Percentiles rank a stretch among this genome's conserved stretches.
Evolutionary conservation across 2,888 invertebrate genomes (phyloP).

Genomic region (Neria commutata): DNA sequence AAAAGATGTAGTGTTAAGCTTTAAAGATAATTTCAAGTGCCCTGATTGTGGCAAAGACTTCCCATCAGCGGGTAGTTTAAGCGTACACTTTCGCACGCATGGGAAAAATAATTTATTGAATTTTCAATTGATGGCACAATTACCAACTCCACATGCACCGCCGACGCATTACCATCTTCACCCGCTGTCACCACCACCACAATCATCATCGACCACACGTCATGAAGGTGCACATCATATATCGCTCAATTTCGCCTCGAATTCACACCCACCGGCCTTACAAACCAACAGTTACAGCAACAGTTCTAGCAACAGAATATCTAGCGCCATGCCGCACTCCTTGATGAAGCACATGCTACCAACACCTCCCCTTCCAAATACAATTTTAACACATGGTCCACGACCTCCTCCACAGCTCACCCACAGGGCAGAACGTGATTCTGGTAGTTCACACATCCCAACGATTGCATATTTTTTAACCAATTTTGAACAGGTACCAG

Average conservation of each 20-base stretch:
- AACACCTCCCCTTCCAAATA: constrained; percentile 53
- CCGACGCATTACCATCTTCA: constrained; percentile 19
- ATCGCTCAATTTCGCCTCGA: too few species aligned
- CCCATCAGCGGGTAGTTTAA: constrained; percentile 55
- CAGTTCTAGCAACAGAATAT: too few species aligned
- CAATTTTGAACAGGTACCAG: too few species aligned
- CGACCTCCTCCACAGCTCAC: too few species aligned
- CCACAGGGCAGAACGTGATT: too few species aligned
- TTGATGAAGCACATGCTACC: constrained; percentile 52
- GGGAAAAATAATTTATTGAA: constrained; percentile 48
- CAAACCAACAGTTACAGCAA: too few species aligned
- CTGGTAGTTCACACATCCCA: too few species aligned
- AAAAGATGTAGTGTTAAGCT: constrained; percentile 36
- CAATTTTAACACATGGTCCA: too few species aligned
- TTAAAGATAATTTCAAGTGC: constrained; percentile 54
- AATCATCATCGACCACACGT: constrained; percentile 34
- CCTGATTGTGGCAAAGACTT: constrained; percentile 61
- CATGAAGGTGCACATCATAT: constrained; percentile 39
- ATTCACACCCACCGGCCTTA: too few species aligned
- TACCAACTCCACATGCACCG: constrained; percentile 25
- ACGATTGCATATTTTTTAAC: too few species aligned
- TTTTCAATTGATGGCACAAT: too few species aligned
- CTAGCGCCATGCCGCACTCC: constrained; percentile 38
- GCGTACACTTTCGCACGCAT: constrained; percentile 59
- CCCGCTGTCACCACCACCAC: constrained; percentile 30